Evolutionary conservation across 2,888 invertebrate genomes (phyloP), one percentile per base, ranked within the genome.

Genomic region (Drosophila helvetica): DNA sequence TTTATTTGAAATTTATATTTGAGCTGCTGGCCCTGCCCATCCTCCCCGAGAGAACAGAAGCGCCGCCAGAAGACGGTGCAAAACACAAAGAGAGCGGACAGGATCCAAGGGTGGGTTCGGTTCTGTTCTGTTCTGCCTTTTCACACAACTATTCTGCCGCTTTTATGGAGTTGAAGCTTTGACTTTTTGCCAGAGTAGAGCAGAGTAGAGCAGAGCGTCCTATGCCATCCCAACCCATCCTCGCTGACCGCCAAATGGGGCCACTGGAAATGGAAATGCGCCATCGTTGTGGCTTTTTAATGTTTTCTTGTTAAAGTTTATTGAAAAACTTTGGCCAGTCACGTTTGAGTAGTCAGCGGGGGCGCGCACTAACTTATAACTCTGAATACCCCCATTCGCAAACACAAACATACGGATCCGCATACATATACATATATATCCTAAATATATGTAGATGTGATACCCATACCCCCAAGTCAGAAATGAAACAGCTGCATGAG

Each of bases 261-360:
- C 57, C 46, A 59, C 59, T 60, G 75, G 50, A 78, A 80, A 65
- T 75, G 83, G 77, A 88, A 83, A 76, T 83, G 70, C 62, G 74
- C 75, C 74, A 75, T 57, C 79, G 77, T 84, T 85, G 88, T 86
- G 84, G 84, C 87, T 88, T 88, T 88, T 87, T 85, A 86, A 86
- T 88, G 87, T 85, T 88, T 85, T 88, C 84, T 88, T 85, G 88
- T 85, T 85, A 81, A 85, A 88, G 87, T 85, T 85, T 85, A 85
- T 85, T 88, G 89, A 85, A 85, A 88, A 85, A 85, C 87, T 88
- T 85, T 85, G 82, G 82, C 76, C 85, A 87, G 85, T 86, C 89
- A 85, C 85, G 85, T 85, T 88, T 85, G 89, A 85, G 87, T 85
- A 88, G 85, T 88, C 89, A 84, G 85, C 82, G 79, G 86, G 82